Evolutionary conservation across 2,797 vertebrate species (phyloP).

Genomic region (Hippopotamyrus pictus): DNA sequence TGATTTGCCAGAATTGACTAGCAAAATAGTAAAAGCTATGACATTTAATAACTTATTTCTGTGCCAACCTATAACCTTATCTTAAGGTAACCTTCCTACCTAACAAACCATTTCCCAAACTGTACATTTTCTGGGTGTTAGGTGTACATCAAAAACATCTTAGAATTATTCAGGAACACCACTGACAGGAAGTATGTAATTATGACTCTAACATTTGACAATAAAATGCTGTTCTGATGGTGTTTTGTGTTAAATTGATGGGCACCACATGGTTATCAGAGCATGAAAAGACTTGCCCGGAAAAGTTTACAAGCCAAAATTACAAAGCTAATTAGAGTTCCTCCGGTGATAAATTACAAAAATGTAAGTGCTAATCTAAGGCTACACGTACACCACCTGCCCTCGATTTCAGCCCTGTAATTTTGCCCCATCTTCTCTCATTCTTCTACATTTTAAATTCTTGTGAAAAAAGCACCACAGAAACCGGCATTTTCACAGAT

Average conservation of each 20-base stretch:
- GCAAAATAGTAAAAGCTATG: background rate
- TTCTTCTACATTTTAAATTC: background rate
- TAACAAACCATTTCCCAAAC: background rate
- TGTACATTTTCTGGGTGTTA: background rate
- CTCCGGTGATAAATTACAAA: constrained; percentile 54
- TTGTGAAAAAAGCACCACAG: background rate
- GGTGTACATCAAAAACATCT: background rate
- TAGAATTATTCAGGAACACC: constrained; percentile 39
- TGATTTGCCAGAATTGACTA: background rate
- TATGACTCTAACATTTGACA: constrained; percentile 51
- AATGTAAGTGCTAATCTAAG: constrained; percentile 44
- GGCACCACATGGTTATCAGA: constrained; percentile 52
- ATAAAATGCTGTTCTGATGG: constrained; percentile 67
- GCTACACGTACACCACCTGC: constrained; percentile 50
- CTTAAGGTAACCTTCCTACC: background rate
- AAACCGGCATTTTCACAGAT: background rate
- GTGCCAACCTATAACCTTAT: background rate
- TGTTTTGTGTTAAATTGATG: constrained; percentile 58
- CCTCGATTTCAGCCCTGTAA: constrained; percentile 46
- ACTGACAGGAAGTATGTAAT: constrained; percentile 61
- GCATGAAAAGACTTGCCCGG: constrained; percentile 57
- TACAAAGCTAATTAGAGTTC: constrained; percentile 68
- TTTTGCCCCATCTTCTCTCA: background rate
- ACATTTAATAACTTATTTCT: background rate
- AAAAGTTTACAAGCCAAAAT: constrained; percentile 68